Evolutionary conservation across 1,140 invertebrate genomes (phyloP), one percentile per base, ranked within the genome.

Genomic region (Halictus rubicundus): DNA sequence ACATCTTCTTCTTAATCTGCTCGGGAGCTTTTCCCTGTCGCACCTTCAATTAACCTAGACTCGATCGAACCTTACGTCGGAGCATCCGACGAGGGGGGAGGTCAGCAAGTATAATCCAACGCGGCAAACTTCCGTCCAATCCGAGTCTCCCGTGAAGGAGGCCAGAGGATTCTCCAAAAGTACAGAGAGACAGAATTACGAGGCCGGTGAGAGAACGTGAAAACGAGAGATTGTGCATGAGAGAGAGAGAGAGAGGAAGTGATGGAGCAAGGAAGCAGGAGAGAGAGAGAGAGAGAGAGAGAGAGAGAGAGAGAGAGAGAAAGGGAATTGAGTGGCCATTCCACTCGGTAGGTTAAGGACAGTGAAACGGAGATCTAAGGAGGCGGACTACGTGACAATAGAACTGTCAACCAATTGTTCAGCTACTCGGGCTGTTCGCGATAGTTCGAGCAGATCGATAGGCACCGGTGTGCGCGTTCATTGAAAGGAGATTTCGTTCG

Each of bases 351-450:
- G 78, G 76, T 86, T 84, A 82, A 88, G 87, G 87, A 86, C 85
- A 84, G 64, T 81, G 82, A 82, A 82, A 81, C 69, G 63, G 54
- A 74, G 78, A 71, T 42, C 57, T 68, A 86, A 84, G 86, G 76
- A 70, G 66, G 65, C 69, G 59, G 79, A 76, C 63, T 52, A 25
- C 54, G 68, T 63, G 79, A 89, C 87, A 88, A 88, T 88, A 66
- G 81, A 59, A 76, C 77, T 80, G 83, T 83, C 85, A 80, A 80
- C 86, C 87, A 80, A 88, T 89, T 88, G 88, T 88, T 88, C 86
- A 68, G 64, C 78, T 69, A 78, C 69, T 65, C 37, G 65, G 54
- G 75, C 76, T 59, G 39, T 59, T 66, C 57, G 59, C 61, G 73
- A 70, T 83, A 70, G 68, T 81, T 80, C 32, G 69, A 64, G 66